Conservation (phyloP, 2,113 vertebrate species). For the Cyanoramphus novaezelandiae region DNA sequence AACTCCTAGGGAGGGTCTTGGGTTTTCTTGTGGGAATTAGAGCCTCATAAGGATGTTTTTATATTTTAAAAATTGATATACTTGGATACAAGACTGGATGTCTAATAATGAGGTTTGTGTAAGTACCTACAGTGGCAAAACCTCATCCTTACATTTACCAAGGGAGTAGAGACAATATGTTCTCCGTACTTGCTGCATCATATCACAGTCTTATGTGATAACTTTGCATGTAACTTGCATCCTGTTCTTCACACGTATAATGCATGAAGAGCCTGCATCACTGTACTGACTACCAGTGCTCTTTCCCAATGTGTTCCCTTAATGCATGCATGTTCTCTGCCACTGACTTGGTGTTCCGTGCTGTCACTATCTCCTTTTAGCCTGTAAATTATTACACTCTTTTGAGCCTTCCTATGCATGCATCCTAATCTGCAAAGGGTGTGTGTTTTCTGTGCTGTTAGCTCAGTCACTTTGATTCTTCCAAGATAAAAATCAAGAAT, state of each 20-base stretch:
- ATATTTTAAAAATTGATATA: neutral
- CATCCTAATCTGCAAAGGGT: neutral
- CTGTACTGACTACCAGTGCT: accelerated
- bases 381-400: neutral
- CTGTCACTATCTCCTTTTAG: neutral
- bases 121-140: neutral
- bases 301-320: neutral
- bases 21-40: neutral
- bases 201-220: neutral
- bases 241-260: neutral
- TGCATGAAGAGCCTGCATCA: accelerated
- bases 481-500: neutral
- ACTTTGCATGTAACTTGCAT: accelerated
- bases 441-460: neutral
- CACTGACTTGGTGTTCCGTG: neutral
- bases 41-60: neutral
- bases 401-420: neutral
- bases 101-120: neutral
- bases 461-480: neutral
- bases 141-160: neutral
- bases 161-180: neutral
- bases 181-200: accelerated
- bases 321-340: neutral
- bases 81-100: neutral
- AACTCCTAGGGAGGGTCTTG: neutral